Percentiles rank a stretch among this genome's conserved stretches.
phyloP scores from a whole-genome alignment of 1,140 invertebrate genomes.

The Cardiocondyla obscurior region DNA sequence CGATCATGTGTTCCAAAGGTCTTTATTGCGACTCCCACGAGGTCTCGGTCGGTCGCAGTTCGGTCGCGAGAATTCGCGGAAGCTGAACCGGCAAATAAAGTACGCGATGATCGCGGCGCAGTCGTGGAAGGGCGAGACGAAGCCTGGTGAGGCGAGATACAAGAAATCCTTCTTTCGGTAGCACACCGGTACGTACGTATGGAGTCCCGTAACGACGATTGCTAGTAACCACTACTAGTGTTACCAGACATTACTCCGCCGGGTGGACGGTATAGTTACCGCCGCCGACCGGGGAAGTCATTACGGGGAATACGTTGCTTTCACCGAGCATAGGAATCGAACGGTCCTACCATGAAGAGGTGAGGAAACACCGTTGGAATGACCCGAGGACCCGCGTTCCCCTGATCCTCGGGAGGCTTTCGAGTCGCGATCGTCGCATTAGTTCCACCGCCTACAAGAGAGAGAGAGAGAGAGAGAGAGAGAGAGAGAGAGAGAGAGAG shows the following conservation, averaged over 20 bases:
- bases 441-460: slow-evolving; percentile 54
- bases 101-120: slow-evolving; percentile 41
- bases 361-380: slow-evolving; percentile 76
- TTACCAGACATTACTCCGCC: slow-evolving; percentile 70
- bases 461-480: too few relatives aligned
- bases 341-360: slow-evolving; percentile 64
- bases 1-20: slow-evolving; percentile 7
- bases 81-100: background rate
- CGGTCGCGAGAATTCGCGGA: slow-evolving; percentile 22
- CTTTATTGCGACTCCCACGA: slow-evolving; percentile 22
- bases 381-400: slow-evolving; percentile 67
- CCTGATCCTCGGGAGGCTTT: slow-evolving; percentile 54
- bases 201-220: slow-evolving; percentile 77
- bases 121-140: background rate
- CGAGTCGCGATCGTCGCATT: slow-evolving; percentile 60
- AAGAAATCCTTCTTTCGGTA: slow-evolving; percentile 61
- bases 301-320: slow-evolving; percentile 72
- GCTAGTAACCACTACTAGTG: slow-evolving; percentile 71
- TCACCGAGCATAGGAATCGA: slow-evolving; percentile 73
- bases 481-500: too few relatives aligned
- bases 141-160: slow-evolving; percentile 12
- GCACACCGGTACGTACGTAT: slow-evolving; percentile 69
- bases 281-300: slow-evolving; percentile 63
- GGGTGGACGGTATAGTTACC: slow-evolving; percentile 65
- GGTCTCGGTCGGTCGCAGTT: background rate